Percentiles rank a stretch among this genome's conserved stretches.
phyloP scores from a whole-genome alignment of 2,113 vertebrate species.

The Nyctereutes procyonoides region DNA sequence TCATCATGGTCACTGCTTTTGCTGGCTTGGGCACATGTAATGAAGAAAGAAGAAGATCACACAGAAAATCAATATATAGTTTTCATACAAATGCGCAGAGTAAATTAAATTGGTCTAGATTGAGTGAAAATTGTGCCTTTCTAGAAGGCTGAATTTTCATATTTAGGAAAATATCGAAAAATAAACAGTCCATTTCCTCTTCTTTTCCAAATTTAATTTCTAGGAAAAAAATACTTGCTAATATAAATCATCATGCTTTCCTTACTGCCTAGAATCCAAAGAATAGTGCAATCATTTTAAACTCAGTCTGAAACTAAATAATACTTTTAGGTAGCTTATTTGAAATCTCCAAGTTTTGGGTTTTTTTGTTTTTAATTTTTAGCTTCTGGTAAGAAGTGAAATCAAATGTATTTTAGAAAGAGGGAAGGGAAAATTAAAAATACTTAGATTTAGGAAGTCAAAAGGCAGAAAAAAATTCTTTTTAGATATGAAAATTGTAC shows the following conservation, averaged over 20 bases:
- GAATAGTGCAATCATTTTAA: neutral
- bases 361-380: neutral
- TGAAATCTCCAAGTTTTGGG: neutral
- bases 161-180: neutral
- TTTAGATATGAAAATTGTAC: neutral
- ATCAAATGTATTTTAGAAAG: neutral
- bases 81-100: neutral
- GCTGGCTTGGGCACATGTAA: neutral
- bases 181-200: neutral
- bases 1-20: neutral
- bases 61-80: neutral
- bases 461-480: neutral
- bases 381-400: neutral
- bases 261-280: neutral
- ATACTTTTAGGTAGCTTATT: neutral
- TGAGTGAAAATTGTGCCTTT: neutral
- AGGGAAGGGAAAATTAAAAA: neutral
- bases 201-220: neutral
- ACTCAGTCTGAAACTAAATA: neutral
- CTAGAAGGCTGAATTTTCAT: neutral
- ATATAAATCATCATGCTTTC: neutral
- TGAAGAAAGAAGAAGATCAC: neutral
- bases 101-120: neutral
- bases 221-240: neutral
- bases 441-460: neutral